Conservation (phyloP, 2,113 vertebrate species). For the Sinocyclocheilus anshuiensis region DNA sequence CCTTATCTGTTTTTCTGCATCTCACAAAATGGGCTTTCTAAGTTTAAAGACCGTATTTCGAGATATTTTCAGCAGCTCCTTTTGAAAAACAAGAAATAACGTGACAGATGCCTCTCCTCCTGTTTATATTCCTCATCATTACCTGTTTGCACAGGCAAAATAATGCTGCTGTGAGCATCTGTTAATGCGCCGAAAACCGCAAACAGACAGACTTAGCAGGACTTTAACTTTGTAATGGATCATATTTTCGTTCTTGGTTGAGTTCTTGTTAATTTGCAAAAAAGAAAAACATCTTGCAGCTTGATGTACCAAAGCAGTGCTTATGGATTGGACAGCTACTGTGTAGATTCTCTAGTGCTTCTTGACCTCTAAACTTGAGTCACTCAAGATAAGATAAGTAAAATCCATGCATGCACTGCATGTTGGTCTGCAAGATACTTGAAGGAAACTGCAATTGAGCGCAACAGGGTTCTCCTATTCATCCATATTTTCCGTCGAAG, state of each 20-base stretch:
- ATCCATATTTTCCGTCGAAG: too few species aligned
- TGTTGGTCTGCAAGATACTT: too few species aligned
- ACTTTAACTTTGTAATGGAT: neutral
- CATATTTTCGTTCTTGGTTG: neutral
- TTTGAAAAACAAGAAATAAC: constrained; percentile 68
- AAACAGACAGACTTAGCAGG: neutral
- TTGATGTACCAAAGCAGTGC: neutral
- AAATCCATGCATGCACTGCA: neutral
- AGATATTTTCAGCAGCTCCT: constrained; percentile 66
- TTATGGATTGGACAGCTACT: neutral
- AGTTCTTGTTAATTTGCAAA: neutral
- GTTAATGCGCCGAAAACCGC: neutral
- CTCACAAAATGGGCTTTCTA: constrained; percentile 71
- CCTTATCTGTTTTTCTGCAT: constrained; percentile 65
- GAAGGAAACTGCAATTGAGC: too few species aligned
- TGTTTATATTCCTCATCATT: constrained; percentile 7
- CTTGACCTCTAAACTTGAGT: neutral
- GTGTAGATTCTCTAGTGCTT: neutral
- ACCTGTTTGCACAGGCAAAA: neutral
- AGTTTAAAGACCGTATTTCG: constrained; percentile 56
- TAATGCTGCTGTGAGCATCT: neutral
- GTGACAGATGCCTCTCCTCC: constrained; percentile 2
- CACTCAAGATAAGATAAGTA: neutral
- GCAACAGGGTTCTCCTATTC: too few species aligned
- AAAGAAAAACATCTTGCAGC: neutral